Conservation (phyloP, 2,888 invertebrate genomes). For the Hymenopus coronatus region DNA sequence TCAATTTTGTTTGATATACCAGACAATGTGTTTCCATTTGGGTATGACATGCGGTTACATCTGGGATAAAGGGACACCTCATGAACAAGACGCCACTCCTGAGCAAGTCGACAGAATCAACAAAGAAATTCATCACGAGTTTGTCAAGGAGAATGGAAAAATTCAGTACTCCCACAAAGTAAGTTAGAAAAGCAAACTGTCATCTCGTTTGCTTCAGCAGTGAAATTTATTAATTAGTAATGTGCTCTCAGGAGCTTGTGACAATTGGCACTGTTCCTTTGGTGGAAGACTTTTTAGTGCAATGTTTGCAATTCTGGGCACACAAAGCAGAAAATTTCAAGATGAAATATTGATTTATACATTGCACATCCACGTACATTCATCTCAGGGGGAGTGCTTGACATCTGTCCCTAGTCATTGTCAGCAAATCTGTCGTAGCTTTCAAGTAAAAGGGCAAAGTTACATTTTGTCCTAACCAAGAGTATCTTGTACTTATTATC, state of each 20-base stretch:
- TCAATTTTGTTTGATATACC: constrained; percentile 7
- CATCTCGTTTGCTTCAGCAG: not conserved
- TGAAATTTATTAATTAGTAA: not conserved
- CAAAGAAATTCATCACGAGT: constrained; percentile 38
- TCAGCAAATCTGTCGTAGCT: too few relatives aligned
- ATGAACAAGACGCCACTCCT: constrained; percentile 35
- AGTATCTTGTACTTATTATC: too few relatives aligned
- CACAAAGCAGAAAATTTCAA: too few relatives aligned
- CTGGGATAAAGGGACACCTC: constrained; percentile 38
- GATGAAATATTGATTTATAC: too few relatives aligned
- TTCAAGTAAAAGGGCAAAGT: too few relatives aligned
- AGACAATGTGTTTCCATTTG: constrained; percentile 41
- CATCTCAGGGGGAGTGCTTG: too few relatives aligned
- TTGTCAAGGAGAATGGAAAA: constrained; percentile 37
- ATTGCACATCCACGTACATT: too few relatives aligned
- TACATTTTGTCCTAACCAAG: too few relatives aligned
- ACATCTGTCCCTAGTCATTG: too few relatives aligned
- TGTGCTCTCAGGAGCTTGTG: not conserved
- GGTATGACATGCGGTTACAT: constrained; percentile 40
- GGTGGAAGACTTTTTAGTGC: too few relatives aligned
- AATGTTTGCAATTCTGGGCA: too few relatives aligned
- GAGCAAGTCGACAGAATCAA: constrained; percentile 37
- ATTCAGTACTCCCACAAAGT: constrained; percentile 38
- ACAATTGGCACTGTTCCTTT: too few relatives aligned
- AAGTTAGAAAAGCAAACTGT: not conserved